Evolutionary conservation across 2,888 invertebrate species (phyloP), one percentile per base, ranked within the genome.

Genomic region (Catocala nupta): DNA sequence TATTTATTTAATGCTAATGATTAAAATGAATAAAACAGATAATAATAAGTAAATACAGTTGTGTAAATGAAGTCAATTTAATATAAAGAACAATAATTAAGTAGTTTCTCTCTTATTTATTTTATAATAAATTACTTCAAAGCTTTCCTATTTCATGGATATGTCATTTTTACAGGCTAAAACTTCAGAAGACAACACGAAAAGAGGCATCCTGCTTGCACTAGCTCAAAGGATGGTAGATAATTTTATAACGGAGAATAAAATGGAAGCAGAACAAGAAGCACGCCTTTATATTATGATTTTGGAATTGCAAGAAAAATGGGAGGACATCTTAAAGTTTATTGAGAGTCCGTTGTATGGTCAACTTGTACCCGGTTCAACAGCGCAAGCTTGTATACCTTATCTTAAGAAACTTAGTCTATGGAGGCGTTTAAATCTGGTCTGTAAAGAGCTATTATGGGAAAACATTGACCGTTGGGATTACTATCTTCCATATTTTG

Each of bases 201-300:
- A 96, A 83, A 93, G 90, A 70, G 96, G 95, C 68, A 95, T 99
- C 71, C 96, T 97, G 34, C 95, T 99, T 39, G 96, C 97, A 2
- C 93, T 99, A 65, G 99, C 99, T 6, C 98, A 99, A 88, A 95
- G 98, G 86, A 99, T 99, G 99, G 96, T 99, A 36, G 96, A 97
- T 77, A 99, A 99, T 87, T 96, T 98, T 84, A 96, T 98, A 59
- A 94, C 95, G 5, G 98, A 98, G 69, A 96, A 97, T 74, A 98
- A 98, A 93, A 95, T 98, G 82, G 98, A 98, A 85, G 98, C 98
- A 0, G 99, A 99, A 86, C 98, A 98, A 90, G 99, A 99, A 89
- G 97, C 98, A 0, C 96, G 98, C 63, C 95, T 99, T 49, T 99
- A 98, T 90, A 94, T 99, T 60, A 97, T 98, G 95, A 97, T 99